Conservation (phyloP, 2,113 vertebrate genomes). For the Rallus limicola region DNA sequence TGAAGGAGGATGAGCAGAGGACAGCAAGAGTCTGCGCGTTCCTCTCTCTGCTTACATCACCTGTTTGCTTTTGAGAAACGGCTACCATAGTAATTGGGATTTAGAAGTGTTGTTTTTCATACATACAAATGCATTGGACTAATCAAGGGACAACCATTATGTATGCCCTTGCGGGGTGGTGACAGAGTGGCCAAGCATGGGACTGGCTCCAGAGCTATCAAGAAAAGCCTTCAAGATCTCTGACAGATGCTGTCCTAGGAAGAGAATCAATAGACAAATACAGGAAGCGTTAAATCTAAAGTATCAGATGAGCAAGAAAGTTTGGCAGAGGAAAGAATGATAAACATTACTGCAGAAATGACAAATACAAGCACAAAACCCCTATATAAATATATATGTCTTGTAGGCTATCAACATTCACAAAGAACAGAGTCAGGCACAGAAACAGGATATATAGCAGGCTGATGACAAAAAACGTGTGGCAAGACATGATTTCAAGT, state of each 20-base stretch:
- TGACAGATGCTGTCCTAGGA: background rate
- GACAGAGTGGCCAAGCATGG: background rate
- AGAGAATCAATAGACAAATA: background rate
- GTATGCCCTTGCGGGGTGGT: background rate
- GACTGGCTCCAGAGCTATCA: background rate
- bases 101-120: background rate
- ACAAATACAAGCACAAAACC: background rate
- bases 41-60: background rate
- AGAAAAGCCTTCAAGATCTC: background rate
- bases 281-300: background rate
- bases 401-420: background rate
- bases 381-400: background rate
- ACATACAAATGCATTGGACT: background rate
- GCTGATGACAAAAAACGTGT: background rate
- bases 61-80: background rate
- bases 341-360: background rate
- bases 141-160: background rate
- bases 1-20: background rate
- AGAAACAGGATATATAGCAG: background rate
- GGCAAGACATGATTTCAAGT: background rate
- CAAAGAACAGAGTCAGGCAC: background rate
- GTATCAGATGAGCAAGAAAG: background rate
- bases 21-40: background rate
- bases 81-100: background rate
- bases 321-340: background rate